Evolutionary conservation across 2,113 vertebrate species (phyloP), one percentile per base, ranked within the genome.

Genomic region (Pterocles gutturalis): DNA sequence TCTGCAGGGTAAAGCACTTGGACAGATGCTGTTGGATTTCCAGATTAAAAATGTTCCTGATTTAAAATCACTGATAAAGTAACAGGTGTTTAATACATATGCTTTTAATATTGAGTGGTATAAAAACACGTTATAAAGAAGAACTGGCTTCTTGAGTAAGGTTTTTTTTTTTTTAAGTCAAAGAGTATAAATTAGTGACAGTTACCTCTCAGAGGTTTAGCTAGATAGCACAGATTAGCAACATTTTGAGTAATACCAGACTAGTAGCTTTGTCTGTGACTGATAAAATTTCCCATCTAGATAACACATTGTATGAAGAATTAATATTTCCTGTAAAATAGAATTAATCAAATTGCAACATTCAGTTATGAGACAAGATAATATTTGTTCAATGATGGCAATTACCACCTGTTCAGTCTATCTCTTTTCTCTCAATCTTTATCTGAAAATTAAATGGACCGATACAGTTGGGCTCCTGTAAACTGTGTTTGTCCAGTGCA

Each of bases 11-110:
- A 99, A 99, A 96, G 98, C 98, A 46, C 98, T 98, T 85, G 99
- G 98, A 78, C 99, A 99, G 96, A 99, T 99, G 98, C 96, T 99
- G 86, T 93, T 99, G 97, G 99, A 99, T 93, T 96, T 99, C 91
- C 96, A 98, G 96, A 98, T 99, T 38, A 98, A 71, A 78, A 98
- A 98, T 41, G 97, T 99, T 62, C 99, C 99, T 13, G 98, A 99
- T 96, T 98, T 99, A 82, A 99, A 98, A 67, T 98, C 99, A 15
- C 97, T 99, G 91, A 98, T 99, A 96, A 98, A 98, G 85, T 98
- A 96, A 97, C 29, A 93, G 65, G 55, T 87, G 72, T 73, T 75
- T 57, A 61, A 82, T 93, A 43, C 29, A 33, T 85, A 49, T 11
- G 22, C 55, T 93, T 93, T 85, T 81, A 73, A 91, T 87, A 86